A percentile compares a stretch with the other conserved stretches of the same genome.
Conservation (phyloP, 2,797 vertebrate species). For the Enteromius viviparus region DNA sequence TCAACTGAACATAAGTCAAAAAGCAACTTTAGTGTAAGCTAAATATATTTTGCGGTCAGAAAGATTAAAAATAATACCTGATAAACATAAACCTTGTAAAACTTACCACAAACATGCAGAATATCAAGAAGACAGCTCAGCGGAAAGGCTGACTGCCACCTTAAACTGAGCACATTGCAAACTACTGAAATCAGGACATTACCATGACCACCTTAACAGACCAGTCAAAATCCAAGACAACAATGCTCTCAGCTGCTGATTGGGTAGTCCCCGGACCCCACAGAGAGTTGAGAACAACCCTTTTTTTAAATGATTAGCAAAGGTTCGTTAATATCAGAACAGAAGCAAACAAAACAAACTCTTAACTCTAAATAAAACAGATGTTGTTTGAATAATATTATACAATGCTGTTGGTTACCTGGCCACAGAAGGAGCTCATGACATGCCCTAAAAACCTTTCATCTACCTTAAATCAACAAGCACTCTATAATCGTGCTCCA, state of each 20-base stretch:
- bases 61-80: background rate
- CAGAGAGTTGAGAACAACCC: constrained; percentile 38
- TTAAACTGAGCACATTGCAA: background rate
- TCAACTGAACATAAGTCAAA: background rate
- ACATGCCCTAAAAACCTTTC: background rate
- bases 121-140: background rate
- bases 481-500: background rate
- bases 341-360: background rate
- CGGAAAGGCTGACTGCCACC: background rate
- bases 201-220: constrained; percentile 39
- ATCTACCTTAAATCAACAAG: background rate
- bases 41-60: constrained; percentile 18
- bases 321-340: constrained; percentile 10
- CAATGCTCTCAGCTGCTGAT: constrained; percentile 34
- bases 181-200: constrained; percentile 39
- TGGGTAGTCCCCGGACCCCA: constrained; percentile 50
- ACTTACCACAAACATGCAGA: constrained; percentile 24
- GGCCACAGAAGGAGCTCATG: background rate
- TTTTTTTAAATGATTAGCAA: constrained; percentile 15
- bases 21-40: background rate
- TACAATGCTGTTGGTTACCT: background rate
- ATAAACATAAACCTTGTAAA: background rate
- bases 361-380: background rate
- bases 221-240: constrained; percentile 30
- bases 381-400: background rate